phyloP scores from a whole-genome alignment of 2,113 vertebrate species.

The pig (Sus scrofa) region T2T-Sscrofa CM000825.6:26072501-26073000 shows the following conservation, averaged over 20 bases:
- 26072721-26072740: not conserved
- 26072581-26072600: not conserved
- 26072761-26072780: not conserved
- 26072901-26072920: not conserved
- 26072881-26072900: not conserved
- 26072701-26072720: constrained; percentile 2
- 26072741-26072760: not conserved
- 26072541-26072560: not conserved
- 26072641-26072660: not conserved
- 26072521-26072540: not conserved
- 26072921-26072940: not conserved
- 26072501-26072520: not conserved
- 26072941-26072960: not conserved
- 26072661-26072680: not conserved
- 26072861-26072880: rapidly evolving
- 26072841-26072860: not conserved
- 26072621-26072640: not conserved
- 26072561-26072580: not conserved
- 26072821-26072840: not conserved
- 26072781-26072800: not conserved
- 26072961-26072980: not conserved
- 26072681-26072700: not conserved
- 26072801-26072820: not conserved
- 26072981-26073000: not conserved
- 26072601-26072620: not conserved